phyloP scores from a whole-genome alignment of 1,140 invertebrate genomes.

The Ladona fulva region DNA sequence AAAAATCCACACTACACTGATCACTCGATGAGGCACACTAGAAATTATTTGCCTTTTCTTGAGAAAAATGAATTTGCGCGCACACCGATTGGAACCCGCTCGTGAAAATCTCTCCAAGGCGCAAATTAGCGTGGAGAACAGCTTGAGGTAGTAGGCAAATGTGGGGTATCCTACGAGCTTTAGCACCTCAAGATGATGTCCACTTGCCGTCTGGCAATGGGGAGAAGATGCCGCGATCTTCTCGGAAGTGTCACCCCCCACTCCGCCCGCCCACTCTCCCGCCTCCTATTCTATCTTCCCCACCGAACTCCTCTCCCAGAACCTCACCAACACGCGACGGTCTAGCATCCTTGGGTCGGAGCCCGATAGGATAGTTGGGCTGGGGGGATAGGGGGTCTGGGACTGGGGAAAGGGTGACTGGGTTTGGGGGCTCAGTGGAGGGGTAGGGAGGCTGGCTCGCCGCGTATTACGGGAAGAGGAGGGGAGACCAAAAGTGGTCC shows the following conservation, averaged over 20 bases:
- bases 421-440: background rate
- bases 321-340: slow-evolving; percentile 13
- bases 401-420: background rate
- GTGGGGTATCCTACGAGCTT: too few relatives aligned
- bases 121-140: too few relatives aligned
- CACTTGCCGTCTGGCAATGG: background rate
- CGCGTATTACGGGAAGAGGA: background rate
- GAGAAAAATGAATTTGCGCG: too few relatives aligned
- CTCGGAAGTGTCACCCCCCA: slow-evolving; percentile 22
- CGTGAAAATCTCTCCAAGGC: too few relatives aligned
- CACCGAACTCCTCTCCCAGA: slow-evolving; percentile 16
- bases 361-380: background rate
- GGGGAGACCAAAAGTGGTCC: background rate
- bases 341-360: background rate
- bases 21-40: too few relatives aligned
- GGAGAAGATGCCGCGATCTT: slow-evolving; percentile 22
- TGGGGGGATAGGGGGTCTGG: background rate
- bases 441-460: background rate
- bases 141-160: too few relatives aligned
- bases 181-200: background rate
- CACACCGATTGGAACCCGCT: too few relatives aligned
- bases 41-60: too few relatives aligned
- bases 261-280: slow-evolving; percentile 18
- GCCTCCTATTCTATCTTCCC: slow-evolving; percentile 1
- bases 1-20: too few relatives aligned